Evolutionary conservation across 1,140 invertebrate genomes (phyloP).

Genomic region (Apis mellifera): DNA sequence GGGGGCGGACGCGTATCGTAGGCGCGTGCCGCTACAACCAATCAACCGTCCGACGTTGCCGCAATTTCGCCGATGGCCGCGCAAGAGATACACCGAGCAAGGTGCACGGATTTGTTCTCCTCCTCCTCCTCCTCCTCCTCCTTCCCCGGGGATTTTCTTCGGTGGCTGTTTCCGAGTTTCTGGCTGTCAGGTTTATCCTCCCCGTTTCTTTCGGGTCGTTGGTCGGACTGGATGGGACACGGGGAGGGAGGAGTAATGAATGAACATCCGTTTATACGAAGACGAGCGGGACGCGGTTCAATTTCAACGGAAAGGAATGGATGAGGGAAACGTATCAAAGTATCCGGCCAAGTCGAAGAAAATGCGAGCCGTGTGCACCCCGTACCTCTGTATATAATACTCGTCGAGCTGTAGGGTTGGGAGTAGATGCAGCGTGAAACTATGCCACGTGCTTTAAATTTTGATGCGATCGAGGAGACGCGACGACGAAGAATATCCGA

Average conservation of each 20-base stretch:
- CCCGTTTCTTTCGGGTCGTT: neutral
- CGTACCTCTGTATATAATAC: neutral
- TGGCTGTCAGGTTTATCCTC: neutral
- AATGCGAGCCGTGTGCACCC: neutral
- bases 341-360: neutral
- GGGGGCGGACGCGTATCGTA: neutral
- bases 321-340: neutral
- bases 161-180: neutral
- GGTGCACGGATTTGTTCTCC: neutral
- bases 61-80: neutral
- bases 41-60: constrained; percentile 3
- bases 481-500: neutral
- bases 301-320: constrained; percentile 5
- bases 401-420: too few relatives aligned
- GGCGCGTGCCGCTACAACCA: neutral
- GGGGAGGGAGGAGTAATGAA: neutral
- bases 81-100: neutral
- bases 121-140: too few relatives aligned
- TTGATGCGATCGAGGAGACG: neutral
- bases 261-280: neutral
- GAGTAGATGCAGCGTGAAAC: neutral
- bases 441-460: neutral
- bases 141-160: neutral
- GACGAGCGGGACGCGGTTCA: constrained; percentile 8
- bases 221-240: neutral